Percentiles rank a stretch among this genome's conserved stretches.
Evolutionary conservation across 2,113 vertebrate species (phyloP).

Genomic region (Heptranchias perlo): DNA sequence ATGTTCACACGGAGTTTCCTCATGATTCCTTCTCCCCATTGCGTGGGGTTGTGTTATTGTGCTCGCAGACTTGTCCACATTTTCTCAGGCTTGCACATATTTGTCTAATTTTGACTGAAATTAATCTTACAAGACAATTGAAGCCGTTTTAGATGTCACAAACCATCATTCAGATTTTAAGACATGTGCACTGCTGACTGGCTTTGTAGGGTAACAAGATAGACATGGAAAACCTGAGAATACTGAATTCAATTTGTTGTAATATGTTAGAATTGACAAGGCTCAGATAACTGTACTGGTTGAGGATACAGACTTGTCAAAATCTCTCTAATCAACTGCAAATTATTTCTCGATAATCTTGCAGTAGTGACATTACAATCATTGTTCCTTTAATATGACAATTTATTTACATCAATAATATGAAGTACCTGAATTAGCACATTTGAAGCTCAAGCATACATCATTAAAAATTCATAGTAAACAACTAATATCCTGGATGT

Average conservation of each 20-base stretch:
- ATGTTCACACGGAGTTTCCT: neutral
- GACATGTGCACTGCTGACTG: neutral
- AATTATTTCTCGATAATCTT: conserved; percentile 12
- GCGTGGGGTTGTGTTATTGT: neutral
- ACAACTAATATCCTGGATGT: neutral
- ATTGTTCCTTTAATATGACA: no score
- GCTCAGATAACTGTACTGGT: neutral
- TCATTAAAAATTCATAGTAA: neutral
- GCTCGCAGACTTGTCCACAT: neutral
- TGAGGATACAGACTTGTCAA: neutral
- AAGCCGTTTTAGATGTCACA: neutral
- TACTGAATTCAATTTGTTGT: neutral
- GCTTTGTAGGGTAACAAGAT: neutral
- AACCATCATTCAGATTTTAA: neutral
- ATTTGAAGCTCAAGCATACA: neutral
- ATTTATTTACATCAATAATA: conserved; percentile 14
- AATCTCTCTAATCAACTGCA: neutral
- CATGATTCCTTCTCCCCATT: neutral
- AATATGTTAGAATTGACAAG: neutral
- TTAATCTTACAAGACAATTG: neutral
- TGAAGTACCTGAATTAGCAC: neutral
- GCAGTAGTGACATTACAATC: neutral
- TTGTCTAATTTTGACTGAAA: neutral
- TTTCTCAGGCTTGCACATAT: neutral
- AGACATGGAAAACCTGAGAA: neutral